These are phyloP conservation scores for Sarcophaga carnaria DNA, from an alignment of 2,888 invertebrate genomes.

Conservation along the genomic window DNA sequence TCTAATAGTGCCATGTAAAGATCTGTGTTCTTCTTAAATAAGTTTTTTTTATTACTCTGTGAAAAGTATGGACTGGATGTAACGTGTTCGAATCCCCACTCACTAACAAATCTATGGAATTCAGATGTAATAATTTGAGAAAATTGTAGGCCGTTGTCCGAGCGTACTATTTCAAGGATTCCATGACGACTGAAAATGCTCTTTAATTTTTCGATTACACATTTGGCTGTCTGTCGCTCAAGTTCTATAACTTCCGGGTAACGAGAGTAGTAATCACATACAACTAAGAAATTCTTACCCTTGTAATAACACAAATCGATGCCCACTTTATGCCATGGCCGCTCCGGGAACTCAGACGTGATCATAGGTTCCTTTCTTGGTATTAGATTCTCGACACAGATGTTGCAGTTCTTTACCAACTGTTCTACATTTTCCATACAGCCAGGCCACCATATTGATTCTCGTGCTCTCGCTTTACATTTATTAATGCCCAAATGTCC, in stretches of 20 bases:
- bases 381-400: conserved; percentile 30
- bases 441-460: conserved; percentile 43
- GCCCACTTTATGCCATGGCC: conserved; percentile 27
- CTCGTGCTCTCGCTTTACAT: conserved; percentile 36
- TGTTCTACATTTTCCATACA: conserved; percentile 9
- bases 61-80: conserved; percentile 14
- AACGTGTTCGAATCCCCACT: conserved; percentile 34
- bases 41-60: conserved; percentile 9
- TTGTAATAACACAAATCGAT: conserved; percentile 10
- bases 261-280: conserved; percentile 20
- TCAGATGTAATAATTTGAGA: too few relatives aligned
- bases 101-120: conserved; percentile 17
- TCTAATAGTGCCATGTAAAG: conserved; percentile 15
- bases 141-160: too few relatives aligned
- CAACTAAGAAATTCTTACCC: conserved; percentile 10
- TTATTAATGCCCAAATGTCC: conserved; percentile 41
- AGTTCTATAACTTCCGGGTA: conserved; percentile 28
- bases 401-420: conserved; percentile 18
- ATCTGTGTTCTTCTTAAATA: conserved; percentile 19
- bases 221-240: not conserved
- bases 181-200: too few relatives aligned
- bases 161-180: too few relatives aligned
- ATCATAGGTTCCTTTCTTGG: conserved; percentile 32
- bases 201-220: too few relatives aligned
- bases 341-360: not conserved